A percentile compares a stretch with the other conserved stretches of the same genome.
Evolutionary conservation across 2,888 invertebrate species (phyloP).

Genomic region (Stratiomys singularior): DNA sequence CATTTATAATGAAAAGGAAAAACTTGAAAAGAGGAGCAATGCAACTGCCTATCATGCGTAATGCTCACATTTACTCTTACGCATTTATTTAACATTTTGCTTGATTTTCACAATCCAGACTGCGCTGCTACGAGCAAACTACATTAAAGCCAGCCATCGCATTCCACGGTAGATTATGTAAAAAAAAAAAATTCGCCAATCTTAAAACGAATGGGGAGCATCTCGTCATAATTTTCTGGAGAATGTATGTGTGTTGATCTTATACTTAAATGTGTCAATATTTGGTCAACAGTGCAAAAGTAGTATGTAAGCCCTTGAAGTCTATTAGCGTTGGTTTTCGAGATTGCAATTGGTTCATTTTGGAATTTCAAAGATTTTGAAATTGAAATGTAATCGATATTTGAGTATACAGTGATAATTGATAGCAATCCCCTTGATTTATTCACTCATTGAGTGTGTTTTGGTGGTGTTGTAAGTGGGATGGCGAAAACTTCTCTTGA

Average conservation of each 20-base stretch:
- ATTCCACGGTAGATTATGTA: slow-evolving; percentile 3
- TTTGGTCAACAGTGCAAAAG: background rate
- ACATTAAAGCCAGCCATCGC: slow-evolving; percentile 2
- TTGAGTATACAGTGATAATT: background rate
- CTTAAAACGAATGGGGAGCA: background rate
- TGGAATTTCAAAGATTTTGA: background rate
- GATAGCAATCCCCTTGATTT: too few species aligned
- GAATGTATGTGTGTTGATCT: background rate
- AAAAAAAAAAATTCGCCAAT: background rate
- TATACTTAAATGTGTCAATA: slow-evolving; percentile 3
- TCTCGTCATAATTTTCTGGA: background rate
- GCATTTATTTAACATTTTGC: background rate
- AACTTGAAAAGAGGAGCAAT: background rate
- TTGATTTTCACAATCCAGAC: background rate
- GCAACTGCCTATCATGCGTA: background rate
- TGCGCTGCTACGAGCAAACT: background rate
- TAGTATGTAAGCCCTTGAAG: slow-evolving; percentile 4
- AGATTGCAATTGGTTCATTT: background rate
- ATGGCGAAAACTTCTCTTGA: too few species aligned
- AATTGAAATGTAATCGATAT: slow-evolving; percentile 9
- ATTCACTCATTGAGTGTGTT: too few species aligned
- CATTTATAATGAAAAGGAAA: background rate
- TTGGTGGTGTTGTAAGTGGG: too few species aligned
- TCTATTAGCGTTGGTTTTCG: background rate
- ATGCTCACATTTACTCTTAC: background rate